These are phyloP conservation scores for Silurus meridionalis DNA, from an alignment of 2,113 vertebrate genomes.

Conservation along the genomic window DNA sequence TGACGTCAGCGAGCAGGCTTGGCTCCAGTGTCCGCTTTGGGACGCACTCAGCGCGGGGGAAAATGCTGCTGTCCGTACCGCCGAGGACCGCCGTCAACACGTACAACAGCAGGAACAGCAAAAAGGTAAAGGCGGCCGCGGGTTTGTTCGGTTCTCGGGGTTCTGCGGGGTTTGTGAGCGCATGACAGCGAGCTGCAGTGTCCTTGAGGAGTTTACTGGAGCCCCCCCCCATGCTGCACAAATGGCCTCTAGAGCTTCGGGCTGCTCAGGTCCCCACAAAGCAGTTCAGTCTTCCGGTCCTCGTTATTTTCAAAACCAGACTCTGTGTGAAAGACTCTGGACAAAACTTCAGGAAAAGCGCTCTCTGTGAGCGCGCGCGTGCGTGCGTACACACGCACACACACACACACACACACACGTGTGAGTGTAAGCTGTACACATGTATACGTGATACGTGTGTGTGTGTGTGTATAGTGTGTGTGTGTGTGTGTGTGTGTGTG, in stretches of 20 bases:
- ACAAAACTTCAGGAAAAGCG: not conserved
- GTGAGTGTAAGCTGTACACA: too few species aligned
- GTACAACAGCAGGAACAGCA: conserved; percentile 86
- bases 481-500: not conserved
- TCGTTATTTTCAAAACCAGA: not conserved
- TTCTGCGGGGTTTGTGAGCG: conserved; percentile 32
- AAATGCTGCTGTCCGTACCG: conserved; percentile 93
- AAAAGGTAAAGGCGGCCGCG: conserved; percentile 79
- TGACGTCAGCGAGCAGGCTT: conserved; percentile 83
- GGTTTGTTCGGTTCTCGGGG: conserved; percentile 47
- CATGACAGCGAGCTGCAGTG: conserved; percentile 74
- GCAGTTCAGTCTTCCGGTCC: not conserved
- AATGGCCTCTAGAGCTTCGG: conserved; percentile 31
- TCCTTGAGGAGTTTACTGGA: conserved; percentile 71
- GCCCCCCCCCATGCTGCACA: conserved; percentile 31
- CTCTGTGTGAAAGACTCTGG: not conserved
- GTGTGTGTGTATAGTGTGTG: not conserved
- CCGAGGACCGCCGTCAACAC: conserved; percentile 88
- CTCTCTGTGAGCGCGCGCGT: too few species aligned
- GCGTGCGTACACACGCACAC: too few species aligned
- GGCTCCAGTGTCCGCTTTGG: conserved; percentile 74
- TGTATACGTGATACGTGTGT: not conserved
- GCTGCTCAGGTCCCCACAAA: not conserved
- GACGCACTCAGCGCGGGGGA: conserved; percentile 74
- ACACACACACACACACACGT: too few species aligned